Base-by-base conservation (phyloP, 2,797 vertebrate genomes). In the Hybognathus amarus region DNA sequence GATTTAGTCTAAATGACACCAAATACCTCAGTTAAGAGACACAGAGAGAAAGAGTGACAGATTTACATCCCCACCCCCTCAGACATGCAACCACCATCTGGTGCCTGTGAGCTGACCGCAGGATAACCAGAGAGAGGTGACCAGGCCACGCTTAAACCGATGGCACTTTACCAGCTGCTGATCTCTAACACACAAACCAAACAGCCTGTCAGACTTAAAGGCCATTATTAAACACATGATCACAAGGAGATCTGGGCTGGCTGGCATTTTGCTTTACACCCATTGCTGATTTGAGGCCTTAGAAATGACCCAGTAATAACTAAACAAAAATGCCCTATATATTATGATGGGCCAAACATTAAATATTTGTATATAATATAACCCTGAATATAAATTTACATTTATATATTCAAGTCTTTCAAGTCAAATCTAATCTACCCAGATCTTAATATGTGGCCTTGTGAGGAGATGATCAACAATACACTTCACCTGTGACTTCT, bases 51-150 rank as follows among this genome's bases (percentile, higher is more conserved):
- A 64, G 9, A 61, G 68, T 40, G 74, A 30, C 64, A 79, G 77
- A 90, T 91, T 92, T 87, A 93, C 94, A 94, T 94, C 92, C 92
- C 88, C 85, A 47, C 66, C 84, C 91, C 91, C 93, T 93, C 90
- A 90, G 89, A 91, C 92, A 83, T 61, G 66, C 74, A 94, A 93
- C 93, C 90, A 88, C 93, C 95, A 95, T 95, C 95, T 95, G 95
- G 88, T 92, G 90, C 92, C 89, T 90, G 89, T 90, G 92, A 94
- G 93, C 92, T 67, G 83, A 85, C 82, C 87, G 81, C 83, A 83
- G 90, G 89, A 89, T 89, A 77, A 90, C 89, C 92, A 92, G 92
- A 90, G 91, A 92, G 91, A 93, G 87, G 88, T 91, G 89, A 85
- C 90, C 85, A 85, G 52, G 84, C 87, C 87, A 89, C 75, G 87